phyloP scores from a whole-genome alignment of 2,888 invertebrate species.

The Diabrotica balteata region DNA sequence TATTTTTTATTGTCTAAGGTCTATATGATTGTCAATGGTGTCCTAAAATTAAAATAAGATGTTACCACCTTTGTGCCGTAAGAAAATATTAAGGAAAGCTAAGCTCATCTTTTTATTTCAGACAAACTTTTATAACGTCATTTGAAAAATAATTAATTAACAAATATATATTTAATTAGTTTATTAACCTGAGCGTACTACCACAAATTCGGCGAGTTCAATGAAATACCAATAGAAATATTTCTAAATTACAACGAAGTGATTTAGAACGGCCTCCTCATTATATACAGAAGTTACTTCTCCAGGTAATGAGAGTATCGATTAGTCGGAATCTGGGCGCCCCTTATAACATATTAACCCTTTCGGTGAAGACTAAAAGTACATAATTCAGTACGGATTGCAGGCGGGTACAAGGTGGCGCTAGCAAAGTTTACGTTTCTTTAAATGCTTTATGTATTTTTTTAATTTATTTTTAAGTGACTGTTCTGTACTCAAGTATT shows the following conservation, averaged over 20 bases:
- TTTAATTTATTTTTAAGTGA: not conserved
- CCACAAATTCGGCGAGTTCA: not conserved
- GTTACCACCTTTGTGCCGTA: too few relatives aligned
- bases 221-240: conserved; percentile 10
- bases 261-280: conserved; percentile 17
- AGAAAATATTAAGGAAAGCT: too few relatives aligned
- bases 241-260: conserved; percentile 13
- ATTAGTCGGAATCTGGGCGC: conserved; percentile 36
- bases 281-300: conserved; percentile 25
- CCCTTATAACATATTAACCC: conserved; percentile 42
- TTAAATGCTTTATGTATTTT: not conserved
- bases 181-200: not conserved
- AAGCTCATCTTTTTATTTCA: too few relatives aligned
- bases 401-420: conserved; percentile 15
- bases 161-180: too few relatives aligned
- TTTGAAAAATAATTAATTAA: too few relatives aligned
- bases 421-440: conserved; percentile 1
- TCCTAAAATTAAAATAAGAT: too few relatives aligned
- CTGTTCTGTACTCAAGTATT: too few relatives aligned
- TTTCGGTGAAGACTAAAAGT: conserved; percentile 41
- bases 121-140: too few relatives aligned
- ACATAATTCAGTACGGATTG: conserved; percentile 41
- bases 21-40: too few relatives aligned
- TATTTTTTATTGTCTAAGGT: too few relatives aligned
- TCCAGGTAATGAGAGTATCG: conserved; percentile 36